Evolutionary conservation across 2,888 invertebrate genomes (phyloP), one percentile per base, ranked within the genome.

Genomic region (Pteria penguin): DNA sequence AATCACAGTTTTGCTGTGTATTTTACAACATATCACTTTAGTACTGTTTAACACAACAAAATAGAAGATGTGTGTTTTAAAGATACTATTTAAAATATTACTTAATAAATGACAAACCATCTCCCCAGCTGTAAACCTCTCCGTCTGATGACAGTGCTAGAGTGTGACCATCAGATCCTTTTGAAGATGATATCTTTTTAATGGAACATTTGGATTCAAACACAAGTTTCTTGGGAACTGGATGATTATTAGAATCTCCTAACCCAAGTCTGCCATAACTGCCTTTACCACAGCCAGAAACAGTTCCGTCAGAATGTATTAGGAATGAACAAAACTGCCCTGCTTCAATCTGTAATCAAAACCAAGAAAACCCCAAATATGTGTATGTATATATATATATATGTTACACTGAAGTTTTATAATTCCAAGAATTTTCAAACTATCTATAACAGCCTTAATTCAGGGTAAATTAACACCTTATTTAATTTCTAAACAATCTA

Each of bases 81-180:
- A n/a, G n/a, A n/a, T n/a, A n/a, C n/a, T n/a, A n/a, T n/a, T n/a
- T n/a, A n/a, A n/a, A n/a, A n/a, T n/a, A n/a, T n/a, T n/a, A n/a
- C n/a, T n/a, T n/a, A n/a, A n/a, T n/a, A n/a, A n/a, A n/a, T n/a
- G n/a, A 76, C 89, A 82, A 93, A 70, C 95, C 94, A 90, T 95
- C 94, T 58, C 94, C 95, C 94, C 94, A 95, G 8, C 94, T 94
- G 89, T 94, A 94, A n/a, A 95, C 94, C 86, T 94, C 94, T 0
- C 95, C 95, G 82, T 94, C 94, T 85, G 94, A 94, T 0, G 94
- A 94, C 73, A 95, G 85, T 1, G 95, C 94, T 72, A 95, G 90
- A 78, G 94, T 94, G 86, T 95, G 95, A 0, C 95, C 95, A 89
- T 95, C 95, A 0, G 94, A 94, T 2, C 95, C 95, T 82, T 94